Evolutionary conservation across 2,888 invertebrate species (phyloP), one percentile per base, ranked within the genome.

Genomic region (Acleris sparsana): DNA sequence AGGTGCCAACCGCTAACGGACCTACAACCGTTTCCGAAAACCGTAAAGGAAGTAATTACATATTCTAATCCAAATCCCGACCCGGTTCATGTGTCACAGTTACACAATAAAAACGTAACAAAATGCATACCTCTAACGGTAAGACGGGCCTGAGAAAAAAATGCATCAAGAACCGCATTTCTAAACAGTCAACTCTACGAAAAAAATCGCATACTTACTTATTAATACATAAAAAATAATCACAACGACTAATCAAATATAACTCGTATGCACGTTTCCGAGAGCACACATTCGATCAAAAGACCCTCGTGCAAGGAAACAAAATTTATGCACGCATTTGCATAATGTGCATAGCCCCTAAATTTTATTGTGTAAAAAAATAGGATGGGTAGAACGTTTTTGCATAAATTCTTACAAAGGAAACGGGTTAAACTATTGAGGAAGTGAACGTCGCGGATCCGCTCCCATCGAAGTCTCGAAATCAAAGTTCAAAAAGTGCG

Each of bases 311-410:
- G 79, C 78, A 80, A 80, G 79, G 85, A 79, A 84, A 82, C 82
- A 78, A 89, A 93, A 90, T 91, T 89, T 93, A 93, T 93, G 92
- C 93, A 81, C 86, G 89, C 92, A 93, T 93, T 93, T 93, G 93
- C 93, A 93, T 93, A 93, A 93, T 91, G 85, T 93, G 92, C 91
- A 92, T 91, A 83, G 88, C 88, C 92, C 93, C 91, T 89, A 91
- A 91, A 89, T 88, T 89, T 89, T 88, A 92, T 92, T 93, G 88
- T 92, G 89, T 89, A 89, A 93, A 93, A 92, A 93, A 93, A 93
- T 93, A 93, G 93, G 93, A 93, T 93, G 93, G 93, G 93, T 93
- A 92, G 74, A 85, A 88, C 89, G 90, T 93, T 92, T 93, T 93
- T 93, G 93, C 93, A 93, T 93, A 93, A 90, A 91, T 89, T 92